A percentile compares a stretch with the other conserved stretches of the same genome.
These are phyloP conservation scores for Cheiracanthium punctorium DNA, from an alignment of 2,888 invertebrate genomes.

Conservation along the genomic window DNA sequence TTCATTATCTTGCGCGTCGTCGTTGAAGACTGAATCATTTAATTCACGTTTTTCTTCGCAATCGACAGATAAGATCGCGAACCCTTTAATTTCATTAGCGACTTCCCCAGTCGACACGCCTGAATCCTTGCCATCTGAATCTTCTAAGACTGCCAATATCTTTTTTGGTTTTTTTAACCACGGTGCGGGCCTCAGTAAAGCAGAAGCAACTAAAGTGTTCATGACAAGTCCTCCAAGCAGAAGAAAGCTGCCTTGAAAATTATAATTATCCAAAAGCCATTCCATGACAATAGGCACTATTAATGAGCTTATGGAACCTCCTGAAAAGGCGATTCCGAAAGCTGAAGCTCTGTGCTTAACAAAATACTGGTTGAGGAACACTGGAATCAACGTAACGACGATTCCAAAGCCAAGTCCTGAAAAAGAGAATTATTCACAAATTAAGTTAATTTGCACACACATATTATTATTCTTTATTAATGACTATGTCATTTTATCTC, in stretches of 20 bases:
- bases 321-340: conserved; percentile 70
- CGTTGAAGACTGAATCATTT: neutral
- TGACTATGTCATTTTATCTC: neutral
- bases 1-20: neutral
- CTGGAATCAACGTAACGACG: conserved; percentile 65
- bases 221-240: conserved; percentile 67
- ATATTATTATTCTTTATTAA: too few species aligned
- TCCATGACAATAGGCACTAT: conserved; percentile 69
- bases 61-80: too few species aligned
- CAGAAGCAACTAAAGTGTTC: conserved; percentile 65
- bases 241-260: conserved; percentile 63
- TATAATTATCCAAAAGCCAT: conserved; percentile 63
- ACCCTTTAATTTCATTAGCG: neutral
- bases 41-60: neutral
- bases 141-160: neutral
- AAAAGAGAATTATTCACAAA: conserved; percentile 22
- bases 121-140: conserved; percentile 42
- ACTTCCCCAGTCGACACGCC: conserved; percentile 45
- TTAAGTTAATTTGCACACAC: too few species aligned
- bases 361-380: conserved; percentile 71
- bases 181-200: conserved; percentile 35
- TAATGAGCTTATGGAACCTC: conserved; percentile 71
- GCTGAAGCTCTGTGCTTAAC: conserved; percentile 69
- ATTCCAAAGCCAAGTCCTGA: conserved; percentile 71
- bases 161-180: conserved; percentile 33